Evolutionary conservation across 2,113 vertebrate species (phyloP), one percentile per base, ranked within the genome.

Genomic region (Grammatotria lemairii): DNA sequence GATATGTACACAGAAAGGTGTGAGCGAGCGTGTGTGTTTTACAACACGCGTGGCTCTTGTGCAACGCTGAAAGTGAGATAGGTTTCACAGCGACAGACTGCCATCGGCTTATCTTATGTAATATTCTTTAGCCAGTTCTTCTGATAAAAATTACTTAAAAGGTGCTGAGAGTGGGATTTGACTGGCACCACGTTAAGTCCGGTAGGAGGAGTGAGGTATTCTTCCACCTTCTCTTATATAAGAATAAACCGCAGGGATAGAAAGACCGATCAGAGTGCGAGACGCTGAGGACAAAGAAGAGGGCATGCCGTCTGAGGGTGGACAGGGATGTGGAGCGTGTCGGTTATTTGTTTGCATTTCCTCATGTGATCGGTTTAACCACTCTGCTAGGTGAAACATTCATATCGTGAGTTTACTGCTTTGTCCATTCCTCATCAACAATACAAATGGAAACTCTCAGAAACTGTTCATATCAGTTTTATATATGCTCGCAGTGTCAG

Each of bases 61-160:
- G 75, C 65, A 65, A 78, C 10, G 7, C 33, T 5, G 42, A 78
- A 73, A 86, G 87, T 31, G 73, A 91, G 90, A 81, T 83, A 81
- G 84, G 85, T 75, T 91, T 93, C 89, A 88, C 80, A 17, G 87
- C 86, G 63, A 89, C 83, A 63, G 75, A 89, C 85, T 31, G 83
- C 73, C 87, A 91, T 94, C 91, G 93, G 89, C 85, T 90, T 87
- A 94, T 93, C 87, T 96, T 96, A 95, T 92, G 89, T 95, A 96
- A 96, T 88, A 91, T 91, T 91, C 87, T 84, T 92, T 88, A 89
- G 86, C 86, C 23, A 57, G 65, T 87, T 90, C 78, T 47, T 79
- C 84, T 80, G 87, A 92, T 93, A 87, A 89, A 92, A 93, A 90
- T 53, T 31, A 84, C 80, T 90, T 84, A 83, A 91, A 94, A 91